These are phyloP conservation scores for Argopecten irradians DNA, from an alignment of 1,140 invertebrate species.

Conservation along the genomic window DNA sequence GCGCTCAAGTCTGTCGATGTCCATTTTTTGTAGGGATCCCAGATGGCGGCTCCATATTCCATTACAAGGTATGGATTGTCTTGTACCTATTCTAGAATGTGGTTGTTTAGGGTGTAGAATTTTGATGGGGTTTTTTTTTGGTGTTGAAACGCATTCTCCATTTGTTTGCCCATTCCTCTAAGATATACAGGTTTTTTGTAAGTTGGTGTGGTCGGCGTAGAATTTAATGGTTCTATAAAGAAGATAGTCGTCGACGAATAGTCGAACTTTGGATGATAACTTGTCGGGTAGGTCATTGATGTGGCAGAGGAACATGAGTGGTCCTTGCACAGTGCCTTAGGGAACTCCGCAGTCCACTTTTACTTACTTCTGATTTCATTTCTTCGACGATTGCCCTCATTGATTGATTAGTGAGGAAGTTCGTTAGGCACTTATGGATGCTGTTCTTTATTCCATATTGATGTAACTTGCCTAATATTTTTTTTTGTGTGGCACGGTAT, in stretches of 20 bases:
- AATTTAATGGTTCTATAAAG: no score
- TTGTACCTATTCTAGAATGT: neutral
- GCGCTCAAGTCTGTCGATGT: conserved; percentile 39
- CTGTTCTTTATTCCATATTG: conserved; percentile 41
- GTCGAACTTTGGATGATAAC: no score
- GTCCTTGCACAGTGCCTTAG: no score
- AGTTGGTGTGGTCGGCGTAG: neutral
- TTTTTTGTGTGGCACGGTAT: conserved; percentile 50
- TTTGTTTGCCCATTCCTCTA: conserved; percentile 23
- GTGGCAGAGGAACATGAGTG: no score
- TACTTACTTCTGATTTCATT: conserved; percentile 12
- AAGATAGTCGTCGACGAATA: no score
- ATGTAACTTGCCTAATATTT: conserved; percentile 50
- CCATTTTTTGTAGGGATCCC: conserved; percentile 43
- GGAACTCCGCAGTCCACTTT: no score
- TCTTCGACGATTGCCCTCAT: conserved; percentile 35
- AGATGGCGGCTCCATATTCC: conserved; percentile 45
- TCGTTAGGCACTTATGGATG: conserved; percentile 26
- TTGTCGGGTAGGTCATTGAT: no score
- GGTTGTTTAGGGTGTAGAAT: conserved; percentile 14
- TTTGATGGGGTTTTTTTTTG: neutral
- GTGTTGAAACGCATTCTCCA: conserved; percentile 53
- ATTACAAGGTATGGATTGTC: conserved; percentile 28
- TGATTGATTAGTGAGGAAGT: conserved; percentile 24
- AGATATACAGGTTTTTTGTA: neutral